These are phyloP conservation scores for Phaedon cochleariae DNA, from an alignment of 2,888 invertebrate genomes.

Conservation along the genomic window DNA sequence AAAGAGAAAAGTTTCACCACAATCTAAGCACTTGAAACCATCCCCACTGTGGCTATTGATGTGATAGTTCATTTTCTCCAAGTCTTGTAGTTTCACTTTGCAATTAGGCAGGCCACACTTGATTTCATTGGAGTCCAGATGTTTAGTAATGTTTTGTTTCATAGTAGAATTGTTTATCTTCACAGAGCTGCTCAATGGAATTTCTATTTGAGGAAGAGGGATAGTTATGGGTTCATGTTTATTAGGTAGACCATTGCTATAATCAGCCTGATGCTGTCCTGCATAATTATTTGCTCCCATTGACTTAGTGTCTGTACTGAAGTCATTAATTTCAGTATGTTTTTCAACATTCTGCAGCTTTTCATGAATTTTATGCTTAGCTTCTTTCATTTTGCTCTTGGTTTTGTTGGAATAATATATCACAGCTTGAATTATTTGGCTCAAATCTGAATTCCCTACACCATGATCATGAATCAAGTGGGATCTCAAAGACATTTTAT, in stretches of 20 bases:
- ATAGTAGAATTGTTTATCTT: slow-evolving; percentile 32
- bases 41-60: slow-evolving; percentile 63
- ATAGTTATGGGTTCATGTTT: slow-evolving; percentile 26
- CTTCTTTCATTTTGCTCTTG: slow-evolving; percentile 37
- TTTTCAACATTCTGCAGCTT: slow-evolving; percentile 9
- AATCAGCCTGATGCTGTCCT: not conserved
- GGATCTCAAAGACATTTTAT: slow-evolving; percentile 68
- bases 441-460: slow-evolving; percentile 69
- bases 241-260: not conserved
- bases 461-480: slow-evolving; percentile 76
- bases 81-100: slow-evolving; percentile 66
- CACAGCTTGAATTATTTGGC: slow-evolving; percentile 67
- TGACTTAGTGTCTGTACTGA: slow-evolving; percentile 4
- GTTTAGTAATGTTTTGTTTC: slow-evolving; percentile 43
- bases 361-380: slow-evolving; percentile 24
- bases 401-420: slow-evolving; percentile 58
- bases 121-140: slow-evolving; percentile 38
- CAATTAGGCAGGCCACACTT: slow-evolving; percentile 68
- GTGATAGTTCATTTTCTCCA: slow-evolving; percentile 72
- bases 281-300: not conserved
- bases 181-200: slow-evolving; percentile 41
- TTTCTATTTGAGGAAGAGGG: slow-evolving; percentile 39
- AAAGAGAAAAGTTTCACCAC: slow-evolving; percentile 65
- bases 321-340: slow-evolving; percentile 19
- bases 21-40: slow-evolving; percentile 72